Conservation (phyloP, 2,797 vertebrate species). For the Pitangus sulphuratus region DNA sequence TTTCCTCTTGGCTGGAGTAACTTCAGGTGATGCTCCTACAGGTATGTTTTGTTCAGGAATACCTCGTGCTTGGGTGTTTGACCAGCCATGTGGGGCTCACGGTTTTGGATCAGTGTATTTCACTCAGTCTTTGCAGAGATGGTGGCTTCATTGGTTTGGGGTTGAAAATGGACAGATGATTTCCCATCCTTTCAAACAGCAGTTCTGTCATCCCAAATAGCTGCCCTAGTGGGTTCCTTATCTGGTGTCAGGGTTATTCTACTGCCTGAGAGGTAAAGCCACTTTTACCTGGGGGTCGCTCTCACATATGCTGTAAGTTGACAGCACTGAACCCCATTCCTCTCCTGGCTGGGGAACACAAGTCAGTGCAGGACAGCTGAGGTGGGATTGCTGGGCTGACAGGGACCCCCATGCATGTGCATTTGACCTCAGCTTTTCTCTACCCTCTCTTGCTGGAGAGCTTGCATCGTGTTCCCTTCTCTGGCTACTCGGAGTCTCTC, state of each 20-base stretch:
- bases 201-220: background rate
- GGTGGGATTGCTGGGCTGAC: background rate
- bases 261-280: background rate
- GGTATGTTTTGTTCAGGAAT: background rate
- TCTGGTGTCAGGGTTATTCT: background rate
- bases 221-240: background rate
- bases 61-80: background rate
- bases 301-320: rapidly evolving
- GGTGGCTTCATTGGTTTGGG: background rate
- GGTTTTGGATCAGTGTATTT: background rate
- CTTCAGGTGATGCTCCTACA: background rate
- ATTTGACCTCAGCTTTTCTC: background rate
- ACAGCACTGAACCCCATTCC: background rate
- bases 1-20: background rate
- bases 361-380: rapidly evolving
- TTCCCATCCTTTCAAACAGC: background rate
- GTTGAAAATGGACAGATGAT: background rate
- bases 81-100: rapidly evolving
- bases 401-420: rapidly evolving
- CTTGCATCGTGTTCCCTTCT: background rate
- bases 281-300: background rate
- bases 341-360: rapidly evolving
- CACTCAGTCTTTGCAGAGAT: background rate
- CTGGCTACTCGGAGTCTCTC: background rate
- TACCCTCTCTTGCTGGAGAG: background rate